A percentile compares a stretch with the other conserved stretches of the same genome.
These are phyloP conservation scores for Xerus inauris DNA, from an alignment of 2,113 vertebrate species.

Conservation along the genomic window DNA sequence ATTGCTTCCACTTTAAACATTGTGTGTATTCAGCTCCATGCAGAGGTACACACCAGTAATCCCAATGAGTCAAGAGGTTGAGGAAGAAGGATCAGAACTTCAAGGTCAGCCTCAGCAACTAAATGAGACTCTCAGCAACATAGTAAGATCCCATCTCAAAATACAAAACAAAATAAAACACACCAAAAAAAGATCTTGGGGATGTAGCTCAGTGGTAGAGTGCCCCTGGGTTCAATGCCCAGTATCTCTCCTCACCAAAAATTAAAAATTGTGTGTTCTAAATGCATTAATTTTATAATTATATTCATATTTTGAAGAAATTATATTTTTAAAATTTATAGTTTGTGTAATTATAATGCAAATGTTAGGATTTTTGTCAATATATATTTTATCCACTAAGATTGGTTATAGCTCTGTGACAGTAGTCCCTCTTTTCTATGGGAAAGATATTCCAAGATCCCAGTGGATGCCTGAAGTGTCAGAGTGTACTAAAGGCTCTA, in stretches of 20 bases:
- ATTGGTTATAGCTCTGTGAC: neutral
- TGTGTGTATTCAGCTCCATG: accelerated
- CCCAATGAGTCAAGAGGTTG: too few relatives aligned
- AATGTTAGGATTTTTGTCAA: neutral
- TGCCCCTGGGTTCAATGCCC: too few relatives aligned
- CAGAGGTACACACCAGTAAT: too few relatives aligned
- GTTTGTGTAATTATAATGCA: neutral
- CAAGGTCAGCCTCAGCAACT: too few relatives aligned
- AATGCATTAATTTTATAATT: neutral
- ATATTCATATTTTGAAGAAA: neutral
- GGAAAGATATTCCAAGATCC: neutral
- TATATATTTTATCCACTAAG: neutral
- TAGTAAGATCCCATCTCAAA: too few relatives aligned
- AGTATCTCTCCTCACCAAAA: too few relatives aligned
- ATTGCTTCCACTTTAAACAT: neutral
- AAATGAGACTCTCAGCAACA: too few relatives aligned
- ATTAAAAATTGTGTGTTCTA: neutral
- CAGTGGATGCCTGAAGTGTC: neutral
- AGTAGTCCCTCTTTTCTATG: neutral
- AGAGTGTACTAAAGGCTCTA: neutral
- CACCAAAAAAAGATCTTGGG: too few relatives aligned
- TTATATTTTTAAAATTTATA: conserved; percentile 8
- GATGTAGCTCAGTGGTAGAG: too few relatives aligned
- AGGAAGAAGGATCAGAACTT: too few relatives aligned
- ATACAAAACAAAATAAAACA: too few relatives aligned